phyloP scores from a whole-genome alignment of 1,140 invertebrate species.

The Pachypeltis micranthus region DNA sequence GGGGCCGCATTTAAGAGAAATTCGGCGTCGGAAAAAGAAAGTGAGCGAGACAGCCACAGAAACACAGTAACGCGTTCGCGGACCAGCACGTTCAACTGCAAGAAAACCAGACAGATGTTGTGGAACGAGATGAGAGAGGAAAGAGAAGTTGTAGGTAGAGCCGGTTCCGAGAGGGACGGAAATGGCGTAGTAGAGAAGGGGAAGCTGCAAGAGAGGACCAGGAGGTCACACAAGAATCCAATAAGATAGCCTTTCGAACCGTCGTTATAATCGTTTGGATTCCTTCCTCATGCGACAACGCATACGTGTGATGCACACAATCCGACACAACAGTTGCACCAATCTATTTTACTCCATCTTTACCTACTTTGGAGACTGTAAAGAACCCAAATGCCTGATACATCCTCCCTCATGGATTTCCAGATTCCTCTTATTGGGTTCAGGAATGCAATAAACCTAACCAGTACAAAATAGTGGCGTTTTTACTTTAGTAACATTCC shows the following conservation, averaged over 20 bases:
- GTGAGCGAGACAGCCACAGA: not conserved
- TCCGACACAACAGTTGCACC: no score
- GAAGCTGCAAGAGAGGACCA: constrained; percentile 19
- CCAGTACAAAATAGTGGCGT: no score
- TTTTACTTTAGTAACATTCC: no score
- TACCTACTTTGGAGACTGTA: no score
- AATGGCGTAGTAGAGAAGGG: constrained; percentile 5
- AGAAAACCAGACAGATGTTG: constrained; percentile 9
- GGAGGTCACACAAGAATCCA: constrained; percentile 18
- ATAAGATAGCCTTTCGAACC: not conserved
- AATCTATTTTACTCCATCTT: no score
- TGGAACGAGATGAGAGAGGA: not conserved
- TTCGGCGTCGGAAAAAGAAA: not conserved
- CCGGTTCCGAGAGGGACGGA: not conserved
- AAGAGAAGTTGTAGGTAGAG: not conserved
- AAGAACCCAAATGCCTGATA: no score
- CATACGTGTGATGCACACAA: no score
- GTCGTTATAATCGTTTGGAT: not conserved
- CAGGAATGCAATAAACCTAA: no score
- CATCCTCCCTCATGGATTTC: no score
- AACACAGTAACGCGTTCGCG: not conserved
- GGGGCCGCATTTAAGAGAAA: not conserved
- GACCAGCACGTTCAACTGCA: not conserved
- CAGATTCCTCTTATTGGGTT: no score
- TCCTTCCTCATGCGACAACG: not conserved